Conservation (phyloP, 2,797 vertebrate genomes). For the Coregonus sp. region DNA sequence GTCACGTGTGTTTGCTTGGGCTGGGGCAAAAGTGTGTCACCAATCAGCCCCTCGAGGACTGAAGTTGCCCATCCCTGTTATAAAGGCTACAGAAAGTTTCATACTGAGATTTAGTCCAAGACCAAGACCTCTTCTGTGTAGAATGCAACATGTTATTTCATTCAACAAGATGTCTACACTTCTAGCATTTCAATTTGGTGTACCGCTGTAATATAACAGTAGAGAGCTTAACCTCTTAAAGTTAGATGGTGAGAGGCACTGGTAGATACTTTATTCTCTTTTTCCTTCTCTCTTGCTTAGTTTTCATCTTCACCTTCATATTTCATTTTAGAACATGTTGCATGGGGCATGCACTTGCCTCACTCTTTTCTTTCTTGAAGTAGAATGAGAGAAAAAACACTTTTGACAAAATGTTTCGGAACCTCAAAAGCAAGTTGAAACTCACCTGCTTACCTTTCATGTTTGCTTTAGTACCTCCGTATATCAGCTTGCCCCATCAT, state of each 20-base stretch:
- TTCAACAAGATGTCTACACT: too few relatives aligned
- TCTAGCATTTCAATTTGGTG: too few relatives aligned
- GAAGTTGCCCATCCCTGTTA: too few relatives aligned
- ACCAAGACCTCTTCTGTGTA: too few relatives aligned
- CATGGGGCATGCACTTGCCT: conserved; percentile 42
- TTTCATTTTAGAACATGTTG: conserved; percentile 51
- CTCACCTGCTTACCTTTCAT: conserved; percentile 27
- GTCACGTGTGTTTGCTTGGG: too few relatives aligned
- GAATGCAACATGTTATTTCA: too few relatives aligned
- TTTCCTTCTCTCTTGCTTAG: not conserved
- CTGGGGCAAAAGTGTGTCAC: too few relatives aligned
- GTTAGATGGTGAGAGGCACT: not conserved
- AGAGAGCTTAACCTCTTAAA: not conserved
- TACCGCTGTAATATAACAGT: not conserved
- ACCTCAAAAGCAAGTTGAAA: conserved; percentile 21
- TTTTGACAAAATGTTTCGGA: conserved; percentile 31
- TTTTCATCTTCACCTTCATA: conserved; percentile 49
- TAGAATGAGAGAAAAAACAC: conserved; percentile 11
- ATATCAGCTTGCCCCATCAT: conserved; percentile 9
- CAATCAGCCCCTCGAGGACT: too few relatives aligned
- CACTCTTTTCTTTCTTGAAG: conserved; percentile 29
- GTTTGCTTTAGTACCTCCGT: conserved; percentile 27
- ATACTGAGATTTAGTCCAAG: too few relatives aligned
- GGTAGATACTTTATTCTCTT: conserved; percentile 7
- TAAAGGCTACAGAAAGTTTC: too few relatives aligned